phyloP scores from a whole-genome alignment of 2,113 vertebrate species.

The Melanocharis versteri region DNA sequence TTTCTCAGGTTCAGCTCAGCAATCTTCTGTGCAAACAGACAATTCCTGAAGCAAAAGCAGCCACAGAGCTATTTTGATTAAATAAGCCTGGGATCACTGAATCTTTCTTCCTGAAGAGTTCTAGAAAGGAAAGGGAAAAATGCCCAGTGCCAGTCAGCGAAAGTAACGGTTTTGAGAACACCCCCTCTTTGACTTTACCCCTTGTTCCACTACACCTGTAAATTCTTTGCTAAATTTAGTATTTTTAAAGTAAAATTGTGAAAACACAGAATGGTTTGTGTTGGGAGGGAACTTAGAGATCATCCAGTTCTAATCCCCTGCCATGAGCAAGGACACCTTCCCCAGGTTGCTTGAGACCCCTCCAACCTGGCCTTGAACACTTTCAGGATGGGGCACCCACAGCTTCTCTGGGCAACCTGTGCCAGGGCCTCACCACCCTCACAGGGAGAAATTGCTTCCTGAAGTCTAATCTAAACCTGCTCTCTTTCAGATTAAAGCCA shows the following conservation, averaged over 20 bases:
- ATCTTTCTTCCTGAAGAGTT: not conserved
- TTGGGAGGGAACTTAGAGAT: not conserved
- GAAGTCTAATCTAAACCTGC: not conserved
- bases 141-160: too few relatives aligned
- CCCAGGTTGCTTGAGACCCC: fast-evolving
- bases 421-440: not conserved
- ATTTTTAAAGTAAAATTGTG: not conserved
- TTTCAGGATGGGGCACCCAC: not conserved
- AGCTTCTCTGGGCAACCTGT: not conserved
- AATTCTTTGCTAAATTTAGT: not conserved
- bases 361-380: too few relatives aligned
- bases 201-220: not conserved
- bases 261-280: not conserved
- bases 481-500: not conserved
- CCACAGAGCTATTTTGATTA: not conserved
- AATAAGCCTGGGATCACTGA: not conserved
- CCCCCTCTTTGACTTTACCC: not conserved
- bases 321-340: not conserved
- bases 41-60: not conserved
- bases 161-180: not conserved
- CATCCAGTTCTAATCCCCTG: not conserved
- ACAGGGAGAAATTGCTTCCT: not conserved
- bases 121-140: not conserved
- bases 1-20: not conserved
- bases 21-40: not conserved